Evolutionary conservation across 2,888 invertebrate species (phyloP).

Genomic region (Carterocephalus palaemon): DNA sequence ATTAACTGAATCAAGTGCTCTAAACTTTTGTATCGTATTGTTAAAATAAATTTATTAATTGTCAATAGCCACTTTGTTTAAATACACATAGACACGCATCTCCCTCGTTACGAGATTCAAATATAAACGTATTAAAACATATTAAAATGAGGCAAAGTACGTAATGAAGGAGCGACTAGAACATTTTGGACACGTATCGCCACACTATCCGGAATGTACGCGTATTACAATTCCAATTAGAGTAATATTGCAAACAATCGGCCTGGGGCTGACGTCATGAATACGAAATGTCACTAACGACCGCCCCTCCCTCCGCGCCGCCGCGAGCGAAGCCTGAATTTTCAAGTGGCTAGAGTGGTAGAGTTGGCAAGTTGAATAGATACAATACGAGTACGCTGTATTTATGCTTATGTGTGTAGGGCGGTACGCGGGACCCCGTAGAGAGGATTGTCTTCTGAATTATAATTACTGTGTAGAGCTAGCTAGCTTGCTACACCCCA

Average conservation of each 20-base stretch:
- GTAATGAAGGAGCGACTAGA: slow-evolving; percentile 32
- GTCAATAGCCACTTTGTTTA: too few species aligned
- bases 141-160: slow-evolving; percentile 27
- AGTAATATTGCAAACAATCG: slow-evolving; percentile 79
- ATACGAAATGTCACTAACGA: slow-evolving; percentile 79
- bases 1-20: too few species aligned
- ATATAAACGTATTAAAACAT: slow-evolving; percentile 11
- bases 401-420: slow-evolving; percentile 11
- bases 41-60: too few species aligned
- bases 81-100: too few species aligned
- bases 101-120: not conserved
- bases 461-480: slow-evolving; percentile 14
- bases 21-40: too few species aligned
- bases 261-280: slow-evolving; percentile 74
- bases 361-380: slow-evolving; percentile 44
- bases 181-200: slow-evolving; percentile 47
- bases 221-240: slow-evolving; percentile 78
- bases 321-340: slow-evolving; percentile 63
- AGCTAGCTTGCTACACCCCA: too few species aligned
- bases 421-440: slow-evolving; percentile 1
- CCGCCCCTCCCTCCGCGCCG: slow-evolving; percentile 43
- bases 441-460: slow-evolving; percentile 16
- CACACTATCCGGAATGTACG: slow-evolving; percentile 55
- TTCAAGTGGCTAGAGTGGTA: slow-evolving; percentile 59
- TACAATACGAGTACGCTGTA: slow-evolving; percentile 20